A percentile compares a stretch with the other conserved stretches of the same genome.
Evolutionary conservation across 2,113 vertebrate species (phyloP).

Genomic region (Neopipo cinnamomea): DNA sequence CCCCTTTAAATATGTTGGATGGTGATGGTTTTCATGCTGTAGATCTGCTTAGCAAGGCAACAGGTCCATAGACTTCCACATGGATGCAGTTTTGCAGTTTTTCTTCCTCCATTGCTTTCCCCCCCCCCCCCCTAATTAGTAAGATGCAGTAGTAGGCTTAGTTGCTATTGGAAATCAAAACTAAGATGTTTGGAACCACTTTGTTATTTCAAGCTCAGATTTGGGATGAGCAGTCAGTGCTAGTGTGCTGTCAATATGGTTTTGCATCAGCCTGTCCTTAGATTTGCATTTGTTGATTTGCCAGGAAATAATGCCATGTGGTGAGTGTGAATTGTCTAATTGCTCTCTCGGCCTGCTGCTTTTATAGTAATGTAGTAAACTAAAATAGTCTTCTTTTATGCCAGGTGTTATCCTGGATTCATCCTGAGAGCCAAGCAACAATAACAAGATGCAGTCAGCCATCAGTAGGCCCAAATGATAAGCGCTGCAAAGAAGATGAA

Average conservation of each 20-base stretch:
- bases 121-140: no score
- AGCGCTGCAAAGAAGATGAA: constrained; percentile 95
- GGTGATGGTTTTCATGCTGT: neutral
- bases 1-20: neutral
- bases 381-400: neutral
- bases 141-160: neutral
- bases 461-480: constrained; percentile 87
- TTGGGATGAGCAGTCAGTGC: neutral
- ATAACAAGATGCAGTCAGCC: constrained; percentile 94
- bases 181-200: neutral
- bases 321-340: neutral
- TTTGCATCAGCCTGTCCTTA: neutral
- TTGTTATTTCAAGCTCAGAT: neutral
- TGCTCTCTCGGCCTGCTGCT: neutral
- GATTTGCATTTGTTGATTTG: neutral
- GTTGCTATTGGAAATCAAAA: neutral
- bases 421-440: constrained; percentile 94
- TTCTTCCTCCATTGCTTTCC: neutral
- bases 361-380: neutral
- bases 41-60: neutral
- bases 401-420: constrained; percentile 95
- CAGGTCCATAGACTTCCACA: neutral
- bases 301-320: neutral
- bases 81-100: neutral
- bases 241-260: neutral